phyloP scores from a whole-genome alignment of 2,113 vertebrate genomes.

The Dascyllus trimaculatus region DNA sequence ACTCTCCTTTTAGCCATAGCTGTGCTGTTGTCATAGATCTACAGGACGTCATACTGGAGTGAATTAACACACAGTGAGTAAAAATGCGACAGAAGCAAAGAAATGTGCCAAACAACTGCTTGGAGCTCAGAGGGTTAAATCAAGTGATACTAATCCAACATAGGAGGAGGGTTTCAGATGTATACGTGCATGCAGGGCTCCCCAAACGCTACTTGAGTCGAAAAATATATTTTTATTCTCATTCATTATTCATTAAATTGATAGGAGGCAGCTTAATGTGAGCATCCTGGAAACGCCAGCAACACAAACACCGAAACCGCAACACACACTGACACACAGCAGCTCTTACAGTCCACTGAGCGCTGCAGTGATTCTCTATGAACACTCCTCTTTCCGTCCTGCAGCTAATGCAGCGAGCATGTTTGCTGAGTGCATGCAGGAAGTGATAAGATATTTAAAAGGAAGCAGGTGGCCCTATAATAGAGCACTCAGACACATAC shows the following conservation, averaged over 20 bases:
- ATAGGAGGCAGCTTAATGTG: conserved; percentile 43
- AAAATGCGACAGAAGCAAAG: too few species aligned
- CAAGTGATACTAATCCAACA: conserved; percentile 21
- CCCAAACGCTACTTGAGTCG: not conserved
- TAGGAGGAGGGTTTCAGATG: not conserved
- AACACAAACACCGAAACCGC: conserved; percentile 2
- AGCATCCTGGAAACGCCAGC: conserved; percentile 43
- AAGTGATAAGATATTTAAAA: conserved; percentile 78
- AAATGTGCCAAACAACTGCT: too few species aligned
- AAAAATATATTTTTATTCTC: conserved; percentile 27
- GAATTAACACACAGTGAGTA: too few species aligned
- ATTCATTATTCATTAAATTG: conserved; percentile 65
- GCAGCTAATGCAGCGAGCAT: conserved; percentile 61
- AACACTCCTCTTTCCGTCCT: not conserved
- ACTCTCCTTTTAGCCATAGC: too few species aligned
- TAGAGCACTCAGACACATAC: conserved; percentile 39
- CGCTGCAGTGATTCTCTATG: not conserved
- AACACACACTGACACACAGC: conserved; percentile 2
- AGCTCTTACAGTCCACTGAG: not conserved
- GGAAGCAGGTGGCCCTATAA: conserved; percentile 62
- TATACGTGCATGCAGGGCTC: not conserved
- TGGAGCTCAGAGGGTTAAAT: not conserved
- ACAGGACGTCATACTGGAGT: too few species aligned
- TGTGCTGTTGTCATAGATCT: too few species aligned
- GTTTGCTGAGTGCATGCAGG: conserved; percentile 62